Evolutionary conservation across 2,888 invertebrate genomes (phyloP).

Genomic region (Orchesellides sinensis): DNA sequence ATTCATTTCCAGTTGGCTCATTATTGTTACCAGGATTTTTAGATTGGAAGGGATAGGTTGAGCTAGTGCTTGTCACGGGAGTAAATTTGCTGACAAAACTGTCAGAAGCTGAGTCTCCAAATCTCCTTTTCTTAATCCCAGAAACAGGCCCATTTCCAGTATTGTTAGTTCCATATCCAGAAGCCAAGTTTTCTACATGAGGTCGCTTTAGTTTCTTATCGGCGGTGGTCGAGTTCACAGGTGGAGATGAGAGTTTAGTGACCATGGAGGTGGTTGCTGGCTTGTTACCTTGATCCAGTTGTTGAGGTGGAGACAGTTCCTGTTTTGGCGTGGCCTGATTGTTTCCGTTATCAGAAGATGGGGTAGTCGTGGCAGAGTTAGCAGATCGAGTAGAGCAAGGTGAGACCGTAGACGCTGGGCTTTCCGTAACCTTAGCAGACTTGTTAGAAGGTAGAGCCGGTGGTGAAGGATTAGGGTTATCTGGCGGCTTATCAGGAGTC

Average conservation of each 20-base stretch:
- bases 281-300: constrained; percentile 34
- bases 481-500: constrained; percentile 67
- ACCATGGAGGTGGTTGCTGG: constrained; percentile 3
- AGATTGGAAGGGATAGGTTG: constrained; percentile 16
- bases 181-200: constrained; percentile 11
- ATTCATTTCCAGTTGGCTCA: background rate
- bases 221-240: constrained; percentile 21
- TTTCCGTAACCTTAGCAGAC: constrained; percentile 31
- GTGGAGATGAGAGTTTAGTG: constrained; percentile 41
- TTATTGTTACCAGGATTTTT: background rate
- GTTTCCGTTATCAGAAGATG: constrained; percentile 33
- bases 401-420: constrained; percentile 55
- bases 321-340: constrained; percentile 60
- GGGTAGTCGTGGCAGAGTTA: constrained; percentile 22
- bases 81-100: background rate
- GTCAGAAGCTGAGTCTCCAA: constrained; percentile 21
- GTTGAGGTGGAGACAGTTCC: constrained; percentile 33
- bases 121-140: background rate
- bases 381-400: constrained; percentile 35
- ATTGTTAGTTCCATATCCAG: constrained; percentile 32
- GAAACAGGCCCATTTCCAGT: background rate
- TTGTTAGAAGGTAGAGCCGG: background rate
- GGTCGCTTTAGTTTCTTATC: constrained; percentile 41
- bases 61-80: constrained; percentile 45
- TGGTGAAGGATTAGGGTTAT: constrained; percentile 20